Evolutionary conservation across 2,888 invertebrate genomes (phyloP), one percentile per base, ranked within the genome.

Genomic region (Gymnosoma rotundatum): DNA sequence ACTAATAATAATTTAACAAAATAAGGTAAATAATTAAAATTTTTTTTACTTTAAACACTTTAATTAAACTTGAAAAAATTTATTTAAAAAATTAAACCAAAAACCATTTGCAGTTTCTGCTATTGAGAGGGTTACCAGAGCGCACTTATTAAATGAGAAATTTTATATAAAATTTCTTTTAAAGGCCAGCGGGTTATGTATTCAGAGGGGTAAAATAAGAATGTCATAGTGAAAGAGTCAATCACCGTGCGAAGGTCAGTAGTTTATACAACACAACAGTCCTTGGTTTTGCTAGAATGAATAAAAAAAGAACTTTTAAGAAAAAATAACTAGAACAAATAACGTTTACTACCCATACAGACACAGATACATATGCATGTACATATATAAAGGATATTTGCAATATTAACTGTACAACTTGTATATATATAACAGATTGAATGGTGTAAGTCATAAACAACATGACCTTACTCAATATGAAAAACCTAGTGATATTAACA

Each of bases 181-280:
- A 56, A 21, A 2, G 58, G 50, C 4, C 14, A 52, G 52, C 6
- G 58, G 52, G 38, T 21, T 48, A 18, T n/a, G 7, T 36, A 21
- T 36, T 38, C 32, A 42, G 61, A 45, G 79, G 66, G 58, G 52
- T 9, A n/a, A 12, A 9, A 6, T 10, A 8, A n/a, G 36, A 20
- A 32, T 75, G 75, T 42, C 66, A 45, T 61, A 84, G 78, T 60
- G 84, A 81, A 74, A 81, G 81, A 84, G 84, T 84, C 84, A 84
- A 78, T 84, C 81, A 84, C 84, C 84, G 84, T 66, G 74, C 81
- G 84, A 84, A 84, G 84, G 84, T 84, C 84, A 81, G 58, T 69
- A 66, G 81, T 78, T 81, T 81, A 63, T 70, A 63, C 78, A 61
- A 50, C 63, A 52, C 12, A 12, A 61, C 12, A 78, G 78, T 78